A percentile compares a stretch with the other conserved stretches of the same genome.
Conservation (phyloP, 2,113 vertebrate genomes). For the Phycodurus eques region DNA sequence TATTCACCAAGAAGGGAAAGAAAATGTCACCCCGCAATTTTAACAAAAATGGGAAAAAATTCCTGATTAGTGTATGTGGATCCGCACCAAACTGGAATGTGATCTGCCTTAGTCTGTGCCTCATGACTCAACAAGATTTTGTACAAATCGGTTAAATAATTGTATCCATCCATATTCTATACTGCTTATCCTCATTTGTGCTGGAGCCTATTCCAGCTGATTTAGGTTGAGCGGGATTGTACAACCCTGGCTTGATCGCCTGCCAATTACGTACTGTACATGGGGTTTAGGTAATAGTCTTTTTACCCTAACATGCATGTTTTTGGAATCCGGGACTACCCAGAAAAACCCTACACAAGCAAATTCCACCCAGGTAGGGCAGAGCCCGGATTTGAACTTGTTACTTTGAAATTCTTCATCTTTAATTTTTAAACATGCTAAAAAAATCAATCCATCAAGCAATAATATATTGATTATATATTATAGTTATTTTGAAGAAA, state of each 20-base stretch:
- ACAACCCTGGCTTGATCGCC: no score
- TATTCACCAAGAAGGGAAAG: neutral
- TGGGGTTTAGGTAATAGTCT: no score
- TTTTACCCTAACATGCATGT: no score
- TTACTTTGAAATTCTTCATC: neutral
- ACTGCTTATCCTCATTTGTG: no score
- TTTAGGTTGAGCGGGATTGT: no score
- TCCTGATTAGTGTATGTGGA: neutral
- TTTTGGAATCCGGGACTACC: no score
- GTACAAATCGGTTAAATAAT: neutral
- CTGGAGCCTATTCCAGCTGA: no score
- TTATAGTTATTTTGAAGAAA: neutral
- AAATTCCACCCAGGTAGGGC: no score
- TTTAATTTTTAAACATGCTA: neutral
- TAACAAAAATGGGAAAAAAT: neutral
- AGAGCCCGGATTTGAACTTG: no score
- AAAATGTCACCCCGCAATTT: neutral
- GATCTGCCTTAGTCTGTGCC: neutral
- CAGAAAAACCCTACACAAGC: no score
- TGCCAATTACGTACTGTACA: no score
- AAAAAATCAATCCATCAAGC: neutral
- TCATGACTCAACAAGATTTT: neutral
- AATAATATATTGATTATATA: neutral
- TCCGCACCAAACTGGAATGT: neutral
- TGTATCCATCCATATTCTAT: no score